phyloP scores from a whole-genome alignment of 2,888 invertebrate species.

The Apoda limacodes region DNA sequence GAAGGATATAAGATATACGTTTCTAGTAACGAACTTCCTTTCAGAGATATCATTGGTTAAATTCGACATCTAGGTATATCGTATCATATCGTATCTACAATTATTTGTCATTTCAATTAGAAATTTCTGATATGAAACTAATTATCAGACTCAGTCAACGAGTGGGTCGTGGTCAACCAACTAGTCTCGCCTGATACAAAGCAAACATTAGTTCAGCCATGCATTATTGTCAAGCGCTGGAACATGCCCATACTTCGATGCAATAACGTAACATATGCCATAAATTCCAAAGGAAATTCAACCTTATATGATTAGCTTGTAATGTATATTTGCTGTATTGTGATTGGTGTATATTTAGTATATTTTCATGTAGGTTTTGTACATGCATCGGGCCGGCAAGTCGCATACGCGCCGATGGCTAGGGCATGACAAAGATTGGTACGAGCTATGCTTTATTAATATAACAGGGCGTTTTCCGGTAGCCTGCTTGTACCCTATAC shows the following conservation, averaged over 20 bases:
- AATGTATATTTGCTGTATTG: no score
- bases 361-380: no score
- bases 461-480: constrained; percentile 49
- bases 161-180: constrained; percentile 54
- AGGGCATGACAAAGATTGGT: constrained; percentile 62
- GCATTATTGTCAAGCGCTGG: constrained; percentile 68
- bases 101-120: no score
- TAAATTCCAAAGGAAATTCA: constrained; percentile 14
- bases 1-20: no score
- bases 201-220: constrained; percentile 67
- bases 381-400: constrained; percentile 56
- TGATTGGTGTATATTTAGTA: no score
- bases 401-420: constrained; percentile 52
- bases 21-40: no score
- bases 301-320: no score
- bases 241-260: constrained; percentile 26
- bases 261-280: constrained; percentile 21
- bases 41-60: no score
- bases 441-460: constrained; percentile 50
- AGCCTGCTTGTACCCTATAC: no score
- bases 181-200: constrained; percentile 55
- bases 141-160: constrained; percentile 63
- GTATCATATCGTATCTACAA: no score
- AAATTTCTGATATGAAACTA: no score
- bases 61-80: no score